phyloP scores from a whole-genome alignment of 2,797 vertebrate genomes.

The Uromys caudimaculatus region DNA sequence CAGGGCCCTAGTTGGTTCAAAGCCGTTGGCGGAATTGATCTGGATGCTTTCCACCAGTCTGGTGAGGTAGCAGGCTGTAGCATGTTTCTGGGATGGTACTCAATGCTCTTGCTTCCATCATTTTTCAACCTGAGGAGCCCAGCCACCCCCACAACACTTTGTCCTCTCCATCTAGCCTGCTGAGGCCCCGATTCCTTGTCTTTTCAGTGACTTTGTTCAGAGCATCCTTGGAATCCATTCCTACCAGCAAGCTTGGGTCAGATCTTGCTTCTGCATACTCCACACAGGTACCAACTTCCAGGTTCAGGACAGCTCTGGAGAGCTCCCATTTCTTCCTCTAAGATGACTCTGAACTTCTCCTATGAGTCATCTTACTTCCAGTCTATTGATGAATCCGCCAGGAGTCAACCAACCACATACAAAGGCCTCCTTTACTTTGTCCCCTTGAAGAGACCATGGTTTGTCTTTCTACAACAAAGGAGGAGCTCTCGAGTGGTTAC shows the following conservation, averaged over 20 bases:
- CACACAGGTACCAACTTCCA: not conserved
- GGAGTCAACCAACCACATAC: not conserved
- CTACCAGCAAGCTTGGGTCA: not conserved
- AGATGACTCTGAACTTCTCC: not conserved
- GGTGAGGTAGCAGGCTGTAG: too few species aligned
- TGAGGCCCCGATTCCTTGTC: not conserved
- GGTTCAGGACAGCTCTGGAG: not conserved
- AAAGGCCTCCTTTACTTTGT: not conserved
- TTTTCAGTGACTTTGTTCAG: not conserved
- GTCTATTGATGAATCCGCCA: not conserved
- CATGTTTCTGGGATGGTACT: not conserved
- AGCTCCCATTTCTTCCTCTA: not conserved
- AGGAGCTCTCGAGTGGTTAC: not conserved
- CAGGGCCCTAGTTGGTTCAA: not conserved
- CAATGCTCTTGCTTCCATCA: not conserved
- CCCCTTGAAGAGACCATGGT: not conserved
- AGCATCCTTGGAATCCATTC: not conserved
- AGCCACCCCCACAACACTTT: not conserved
- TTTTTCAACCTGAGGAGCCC: not conserved
- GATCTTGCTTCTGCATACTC: not conserved
- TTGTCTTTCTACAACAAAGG: slow-evolving; percentile 38
- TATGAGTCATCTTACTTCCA: not conserved
- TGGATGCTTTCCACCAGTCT: not conserved
- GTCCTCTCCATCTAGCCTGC: not conserved
- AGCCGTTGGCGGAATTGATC: not conserved